A percentile compares a stretch with the other conserved stretches of the same genome.
Conservation (phyloP, 2,113 vertebrate genomes). For the Platysteira castanea region DNA sequence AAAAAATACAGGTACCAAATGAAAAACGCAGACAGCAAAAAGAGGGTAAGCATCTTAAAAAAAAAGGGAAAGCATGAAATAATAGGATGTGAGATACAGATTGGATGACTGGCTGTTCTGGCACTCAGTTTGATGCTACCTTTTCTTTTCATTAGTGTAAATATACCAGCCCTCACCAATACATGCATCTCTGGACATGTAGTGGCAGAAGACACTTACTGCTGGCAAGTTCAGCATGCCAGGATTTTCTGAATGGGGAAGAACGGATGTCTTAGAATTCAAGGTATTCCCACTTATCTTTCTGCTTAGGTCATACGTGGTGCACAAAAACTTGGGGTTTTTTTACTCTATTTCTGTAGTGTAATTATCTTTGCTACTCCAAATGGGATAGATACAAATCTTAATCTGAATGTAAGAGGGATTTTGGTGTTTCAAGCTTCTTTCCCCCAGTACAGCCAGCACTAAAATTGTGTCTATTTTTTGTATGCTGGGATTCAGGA, state of each 20-base stretch:
- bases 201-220: neutral
- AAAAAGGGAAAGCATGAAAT: neutral
- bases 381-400: neutral
- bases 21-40: neutral
- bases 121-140: neutral
- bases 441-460: neutral
- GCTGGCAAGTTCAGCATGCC: neutral
- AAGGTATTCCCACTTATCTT: neutral
- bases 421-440: neutral
- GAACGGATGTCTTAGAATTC: neutral
- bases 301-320: neutral
- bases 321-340: fast-evolving
- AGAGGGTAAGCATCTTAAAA: neutral
- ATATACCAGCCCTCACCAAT: neutral
- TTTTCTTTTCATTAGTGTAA: neutral
- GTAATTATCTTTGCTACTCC: neutral
- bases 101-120: neutral
- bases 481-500: neutral
- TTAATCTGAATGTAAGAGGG: neutral
- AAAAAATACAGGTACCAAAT: neutral
- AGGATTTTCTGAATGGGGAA: neutral
- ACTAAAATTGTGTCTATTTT: neutral
- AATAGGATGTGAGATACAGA: neutral
- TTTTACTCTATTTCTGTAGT: neutral
- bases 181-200: neutral